Conservation (phyloP, 2,888 invertebrate genomes). For the Plusia festucae region DNA sequence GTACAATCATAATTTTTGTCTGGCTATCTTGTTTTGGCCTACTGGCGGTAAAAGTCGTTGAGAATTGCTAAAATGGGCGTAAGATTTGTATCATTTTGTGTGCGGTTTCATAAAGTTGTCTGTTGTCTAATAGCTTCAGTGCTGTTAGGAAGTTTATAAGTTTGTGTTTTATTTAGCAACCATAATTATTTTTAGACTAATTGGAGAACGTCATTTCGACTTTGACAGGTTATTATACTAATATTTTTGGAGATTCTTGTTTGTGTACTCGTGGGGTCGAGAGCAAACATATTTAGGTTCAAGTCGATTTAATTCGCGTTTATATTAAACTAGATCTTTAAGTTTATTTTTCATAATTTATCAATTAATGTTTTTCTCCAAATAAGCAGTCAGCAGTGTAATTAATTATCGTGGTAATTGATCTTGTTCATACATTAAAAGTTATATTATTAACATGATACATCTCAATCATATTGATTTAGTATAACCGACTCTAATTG, state of each 20-base stretch:
- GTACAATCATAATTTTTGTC: constrained; percentile 28
- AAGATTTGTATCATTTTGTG: constrained; percentile 25
- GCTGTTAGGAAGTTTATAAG: constrained; percentile 16
- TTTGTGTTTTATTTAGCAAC: neutral
- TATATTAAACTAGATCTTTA: too few relatives aligned
- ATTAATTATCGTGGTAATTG: too few relatives aligned
- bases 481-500: constrained; percentile 1
- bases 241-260: too few relatives aligned
- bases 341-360: too few relatives aligned
- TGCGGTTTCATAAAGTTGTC: constrained; percentile 19
- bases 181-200: neutral
- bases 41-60: constrained; percentile 26
- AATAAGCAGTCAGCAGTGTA: too few relatives aligned
- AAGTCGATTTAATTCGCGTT: too few relatives aligned
- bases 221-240: neutral
- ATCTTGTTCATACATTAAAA: neutral
- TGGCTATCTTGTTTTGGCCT: constrained; percentile 25
- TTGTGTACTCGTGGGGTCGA: too few relatives aligned
- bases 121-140: constrained; percentile 17
- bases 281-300: too few relatives aligned
- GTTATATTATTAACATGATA: neutral
- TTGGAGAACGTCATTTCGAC: neutral
- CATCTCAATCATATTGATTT: neutral
- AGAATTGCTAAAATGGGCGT: constrained; percentile 20
- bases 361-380: too few relatives aligned